Conservation (phyloP, 2,888 invertebrate species). For the Chaetogeoica ovagalla region DNA sequence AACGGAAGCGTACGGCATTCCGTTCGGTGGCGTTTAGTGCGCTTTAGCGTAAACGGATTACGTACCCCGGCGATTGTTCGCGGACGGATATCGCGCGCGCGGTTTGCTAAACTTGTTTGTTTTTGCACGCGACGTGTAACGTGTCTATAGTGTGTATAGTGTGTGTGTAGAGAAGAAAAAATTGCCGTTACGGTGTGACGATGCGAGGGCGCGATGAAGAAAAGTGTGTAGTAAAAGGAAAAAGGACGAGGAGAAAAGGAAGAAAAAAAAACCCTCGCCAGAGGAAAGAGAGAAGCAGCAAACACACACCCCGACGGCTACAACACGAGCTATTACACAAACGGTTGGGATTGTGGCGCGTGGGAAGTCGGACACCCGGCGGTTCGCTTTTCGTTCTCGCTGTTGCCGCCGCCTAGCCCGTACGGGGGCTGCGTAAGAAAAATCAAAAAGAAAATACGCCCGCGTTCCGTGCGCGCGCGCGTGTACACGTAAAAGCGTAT, state of each 20-base stretch:
- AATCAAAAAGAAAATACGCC: slow-evolving; percentile 46
- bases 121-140: slow-evolving; percentile 14
- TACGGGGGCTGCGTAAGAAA: slow-evolving; percentile 23
- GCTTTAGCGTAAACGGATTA: slow-evolving; percentile 19
- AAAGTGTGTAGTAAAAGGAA: not conserved
- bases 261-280: not conserved
- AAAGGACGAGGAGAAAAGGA: not conserved
- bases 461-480: not conserved
- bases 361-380: slow-evolving; percentile 49
- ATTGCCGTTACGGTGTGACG: too few species aligned
- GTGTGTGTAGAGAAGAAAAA: not conserved
- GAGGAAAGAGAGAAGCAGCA: not conserved
- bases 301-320: not conserved
- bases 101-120: slow-evolving; percentile 41
- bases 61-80: slow-evolving; percentile 6
- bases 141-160: not conserved
- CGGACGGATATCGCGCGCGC: slow-evolving; percentile 12
- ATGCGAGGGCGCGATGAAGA: not conserved
- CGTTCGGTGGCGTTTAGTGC: slow-evolving; percentile 10
- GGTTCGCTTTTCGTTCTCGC: slow-evolving; percentile 48
- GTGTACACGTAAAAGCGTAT: slow-evolving; percentile 7
- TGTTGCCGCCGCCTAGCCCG: not conserved
- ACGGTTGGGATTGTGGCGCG: slow-evolving; percentile 53
- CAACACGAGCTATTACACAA: slow-evolving; percentile 50
- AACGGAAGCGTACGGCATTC: not conserved